Evolutionary conservation across 2,888 invertebrate species (phyloP), one percentile per base, ranked within the genome.

Genomic region (Drosophila leonis): DNA sequence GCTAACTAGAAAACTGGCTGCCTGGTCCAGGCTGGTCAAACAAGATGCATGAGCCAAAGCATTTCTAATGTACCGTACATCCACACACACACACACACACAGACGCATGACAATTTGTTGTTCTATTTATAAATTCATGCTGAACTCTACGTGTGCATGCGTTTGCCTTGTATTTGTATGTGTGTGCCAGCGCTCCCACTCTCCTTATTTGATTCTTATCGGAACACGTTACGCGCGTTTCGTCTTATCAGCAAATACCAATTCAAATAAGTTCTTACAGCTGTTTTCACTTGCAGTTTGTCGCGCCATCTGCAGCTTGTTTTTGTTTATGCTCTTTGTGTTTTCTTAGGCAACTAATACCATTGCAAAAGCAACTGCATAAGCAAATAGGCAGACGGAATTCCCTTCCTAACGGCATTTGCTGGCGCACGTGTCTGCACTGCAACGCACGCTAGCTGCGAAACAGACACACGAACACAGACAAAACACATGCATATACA

Each of bases 41-140:
- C 66, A 20, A 65, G 51, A 31, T 56, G 44, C 18, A 27, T 10
- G 39, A 20, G 18, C 49, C 44, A 15, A 18, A 20, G 24, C 54
- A 41, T 18, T 44, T 51, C 27, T 15, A 33, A 20, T 65, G n/a
- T 65, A 15, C 64, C 51, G 44, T 35, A 20, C 20, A 33, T 13
- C 37, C 49, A 35, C 20, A 56, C 8, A n/a, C 20, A 31, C 24
- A 24, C 24, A 5, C 24, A 35, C n/a, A 48, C 12, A 15, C n/a
- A 29, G 9, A 29, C 18, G 3, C 35, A 35, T 44, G 8, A 35
- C 29, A 37, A 35, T 44, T 18, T 4, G 2, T 7, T 10, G 37
- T 20, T 48, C 80, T 76, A 76, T 75, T 65, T 51, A 79, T 79
- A 79, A 79, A 62, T 61, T 29, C 41, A 54, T 67, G 37, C 18